These are phyloP conservation scores for Lymantria monacha DNA, from an alignment of 2,888 invertebrate genomes.

Conservation along the genomic window DNA sequence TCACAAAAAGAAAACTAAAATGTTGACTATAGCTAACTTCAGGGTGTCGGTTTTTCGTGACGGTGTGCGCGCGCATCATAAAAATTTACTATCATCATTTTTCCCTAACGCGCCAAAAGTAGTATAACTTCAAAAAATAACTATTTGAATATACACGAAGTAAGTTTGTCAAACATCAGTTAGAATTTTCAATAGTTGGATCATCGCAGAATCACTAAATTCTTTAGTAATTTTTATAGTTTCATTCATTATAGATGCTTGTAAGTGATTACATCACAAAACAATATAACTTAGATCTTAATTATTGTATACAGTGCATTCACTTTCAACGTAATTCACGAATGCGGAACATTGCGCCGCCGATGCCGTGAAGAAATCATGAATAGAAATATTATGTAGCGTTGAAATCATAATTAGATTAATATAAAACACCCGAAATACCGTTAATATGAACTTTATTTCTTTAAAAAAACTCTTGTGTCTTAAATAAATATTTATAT, in stretches of 20 bases:
- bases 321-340: constrained; percentile 32
- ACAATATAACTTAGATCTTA: constrained; percentile 31
- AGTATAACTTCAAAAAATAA: too few species aligned
- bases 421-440: not conserved
- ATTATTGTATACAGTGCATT: constrained; percentile 33
- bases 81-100: too few species aligned
- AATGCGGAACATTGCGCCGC: constrained; percentile 29
- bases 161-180: too few species aligned
- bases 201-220: too few species aligned
- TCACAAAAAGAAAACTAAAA: too few species aligned
- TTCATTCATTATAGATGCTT: constrained; percentile 8
- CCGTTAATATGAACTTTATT: not conserved
- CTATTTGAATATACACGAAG: too few species aligned
- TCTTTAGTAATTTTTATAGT: constrained; percentile 5
- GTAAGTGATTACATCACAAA: constrained; percentile 6
- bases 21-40: too few species aligned
- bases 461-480: not conserved
- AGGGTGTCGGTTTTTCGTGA: too few species aligned
- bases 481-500: not conserved
- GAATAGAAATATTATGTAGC: constrained; percentile 15
- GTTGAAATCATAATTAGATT: constrained; percentile 4
- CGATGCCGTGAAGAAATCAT: constrained; percentile 29
- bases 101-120: too few species aligned
- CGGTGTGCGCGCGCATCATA: too few species aligned
- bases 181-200: too few species aligned